phyloP scores from a whole-genome alignment of 2,888 invertebrate species.

The Volucella bombylans region DNA sequence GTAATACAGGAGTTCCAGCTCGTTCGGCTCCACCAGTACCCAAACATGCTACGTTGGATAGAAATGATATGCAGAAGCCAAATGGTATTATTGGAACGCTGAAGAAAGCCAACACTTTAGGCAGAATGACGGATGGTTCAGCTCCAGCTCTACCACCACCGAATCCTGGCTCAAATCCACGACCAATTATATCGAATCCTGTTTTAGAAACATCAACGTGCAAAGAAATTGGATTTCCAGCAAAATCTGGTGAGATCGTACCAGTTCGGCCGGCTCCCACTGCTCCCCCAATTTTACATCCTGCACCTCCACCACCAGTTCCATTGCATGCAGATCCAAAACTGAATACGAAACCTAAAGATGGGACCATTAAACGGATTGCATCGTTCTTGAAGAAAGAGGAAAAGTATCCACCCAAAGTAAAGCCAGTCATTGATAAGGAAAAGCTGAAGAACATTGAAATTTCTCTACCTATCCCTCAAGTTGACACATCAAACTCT shows the following conservation, averaged over 20 bases:
- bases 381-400: constrained; percentile 89
- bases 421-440: constrained; percentile 87
- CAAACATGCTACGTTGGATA: constrained; percentile 83
- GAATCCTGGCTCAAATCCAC: constrained; percentile 85
- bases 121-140: constrained; percentile 37
- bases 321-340: constrained; percentile 81
- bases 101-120: constrained; percentile 73
- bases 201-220: constrained; percentile 92
- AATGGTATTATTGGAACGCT: constrained; percentile 75
- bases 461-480: constrained; percentile 91
- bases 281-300: constrained; percentile 76
- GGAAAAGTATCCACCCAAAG: constrained; percentile 85
- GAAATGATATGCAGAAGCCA: constrained; percentile 74
- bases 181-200: constrained; percentile 91
- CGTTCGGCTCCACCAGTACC: constrained; percentile 87
- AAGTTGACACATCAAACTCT: constrained; percentile 85
- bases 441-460: constrained; percentile 88
- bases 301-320: constrained; percentile 85
- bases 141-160: constrained; percentile 85
- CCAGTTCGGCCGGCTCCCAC: constrained; percentile 84
- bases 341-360: constrained; percentile 84
- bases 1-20: constrained; percentile 81
- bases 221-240: constrained; percentile 75
- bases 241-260: constrained; percentile 76
- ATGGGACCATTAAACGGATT: constrained; percentile 87